Conservation (phyloP, 2,888 invertebrate genomes). For the Dryococelus australis region DNA sequence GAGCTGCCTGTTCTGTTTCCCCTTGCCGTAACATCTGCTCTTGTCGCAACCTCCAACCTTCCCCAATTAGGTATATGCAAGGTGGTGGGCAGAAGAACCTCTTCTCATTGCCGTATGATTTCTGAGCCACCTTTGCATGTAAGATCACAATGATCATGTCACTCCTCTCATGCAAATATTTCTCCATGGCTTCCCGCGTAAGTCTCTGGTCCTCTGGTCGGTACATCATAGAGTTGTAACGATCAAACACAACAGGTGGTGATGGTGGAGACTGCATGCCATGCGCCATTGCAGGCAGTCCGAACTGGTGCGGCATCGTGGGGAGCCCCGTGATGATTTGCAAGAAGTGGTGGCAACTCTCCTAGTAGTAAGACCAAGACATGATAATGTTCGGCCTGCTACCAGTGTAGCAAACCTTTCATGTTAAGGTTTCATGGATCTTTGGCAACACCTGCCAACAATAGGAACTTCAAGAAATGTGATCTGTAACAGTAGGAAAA, state of each 20-base stretch:
- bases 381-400: background rate
- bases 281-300: conserved; percentile 73
- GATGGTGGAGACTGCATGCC: conserved; percentile 83
- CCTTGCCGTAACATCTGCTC: conserved; percentile 93
- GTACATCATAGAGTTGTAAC: conserved; percentile 59
- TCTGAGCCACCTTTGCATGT: conserved; percentile 99
- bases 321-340: background rate
- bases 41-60: conserved; percentile 95
- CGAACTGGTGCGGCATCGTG: conserved; percentile 85
- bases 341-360: background rate
- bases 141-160: conserved; percentile 97
- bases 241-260: conserved; percentile 72
- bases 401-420: conserved; percentile 45
- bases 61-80: conserved; percentile 98
- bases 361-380: background rate
- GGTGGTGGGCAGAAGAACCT: conserved; percentile 99
- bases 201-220: conserved; percentile 83
- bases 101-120: conserved; percentile 99
- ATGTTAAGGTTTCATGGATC: background rate
- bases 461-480: background rate
- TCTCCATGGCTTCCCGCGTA: conserved; percentile 94
- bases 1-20: conserved; percentile 87
- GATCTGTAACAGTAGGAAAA: background rate
- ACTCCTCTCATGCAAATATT: conserved; percentile 91
- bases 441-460: background rate